These are phyloP conservation scores for Ophioninae sp. DNA, from an alignment of 2,888 invertebrate genomes.

Conservation along the genomic window DNA sequence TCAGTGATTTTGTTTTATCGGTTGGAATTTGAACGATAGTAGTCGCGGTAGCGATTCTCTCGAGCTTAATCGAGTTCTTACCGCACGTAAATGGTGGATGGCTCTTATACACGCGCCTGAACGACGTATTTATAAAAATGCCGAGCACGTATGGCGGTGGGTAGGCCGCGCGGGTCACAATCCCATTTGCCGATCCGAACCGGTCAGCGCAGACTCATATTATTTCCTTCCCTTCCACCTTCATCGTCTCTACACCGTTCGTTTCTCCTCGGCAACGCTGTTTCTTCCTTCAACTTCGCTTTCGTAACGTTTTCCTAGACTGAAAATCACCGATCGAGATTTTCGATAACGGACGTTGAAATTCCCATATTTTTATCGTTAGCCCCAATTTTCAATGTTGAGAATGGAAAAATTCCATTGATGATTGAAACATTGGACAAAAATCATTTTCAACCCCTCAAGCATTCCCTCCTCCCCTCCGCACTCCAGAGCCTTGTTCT, in stretches of 20 bases:
- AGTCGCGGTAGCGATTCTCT: conserved; percentile 60
- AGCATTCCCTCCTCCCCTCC: neutral
- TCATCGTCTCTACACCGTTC: conserved; percentile 46
- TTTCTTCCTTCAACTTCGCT: conserved; percentile 41
- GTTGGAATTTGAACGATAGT: conserved; percentile 11
- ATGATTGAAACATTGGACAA: conserved; percentile 2
- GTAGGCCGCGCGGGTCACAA: conserved; percentile 77
- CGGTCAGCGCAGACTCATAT: conserved; percentile 67
- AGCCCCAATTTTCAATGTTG: too few species aligned
- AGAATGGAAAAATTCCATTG: neutral
- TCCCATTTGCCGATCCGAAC: conserved; percentile 78
- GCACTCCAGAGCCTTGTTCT: neutral
- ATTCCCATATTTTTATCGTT: too few species aligned
- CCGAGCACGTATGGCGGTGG: conserved; percentile 75
- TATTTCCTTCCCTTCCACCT: conserved; percentile 56
- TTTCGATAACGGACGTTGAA: too few species aligned
- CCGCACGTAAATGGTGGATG: conserved; percentile 40
- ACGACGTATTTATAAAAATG: conserved; percentile 65
- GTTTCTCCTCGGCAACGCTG: conserved; percentile 18
- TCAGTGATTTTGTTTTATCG: conserved; percentile 37
- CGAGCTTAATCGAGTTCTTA: conserved; percentile 53
- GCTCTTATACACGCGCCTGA: conserved; percentile 58
- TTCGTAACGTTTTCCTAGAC: conserved; percentile 41
- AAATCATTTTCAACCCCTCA: neutral
- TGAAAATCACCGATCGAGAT: neutral